phyloP scores from a whole-genome alignment of 2,113 vertebrate species.

The Murina feae region DNA sequence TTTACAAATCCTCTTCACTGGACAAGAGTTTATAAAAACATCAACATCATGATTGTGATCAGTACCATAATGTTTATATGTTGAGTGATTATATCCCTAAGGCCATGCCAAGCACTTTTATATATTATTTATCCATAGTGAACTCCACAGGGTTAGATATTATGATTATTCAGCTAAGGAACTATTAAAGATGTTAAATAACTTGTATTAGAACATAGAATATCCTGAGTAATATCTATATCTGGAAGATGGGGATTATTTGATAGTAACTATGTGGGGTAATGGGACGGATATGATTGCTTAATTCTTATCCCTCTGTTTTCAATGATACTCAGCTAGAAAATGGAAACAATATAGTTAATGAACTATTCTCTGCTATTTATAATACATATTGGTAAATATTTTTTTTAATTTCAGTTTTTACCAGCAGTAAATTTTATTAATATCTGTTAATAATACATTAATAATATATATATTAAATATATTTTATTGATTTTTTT shows the following conservation, averaged over 20 bases:
- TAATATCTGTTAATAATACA: background rate
- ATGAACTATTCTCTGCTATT: background rate
- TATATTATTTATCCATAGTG: background rate
- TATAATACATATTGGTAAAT: background rate
- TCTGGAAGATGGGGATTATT: background rate
- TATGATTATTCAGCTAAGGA: background rate
- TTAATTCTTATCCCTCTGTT: background rate
- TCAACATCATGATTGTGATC: background rate
- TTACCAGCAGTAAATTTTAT: background rate
- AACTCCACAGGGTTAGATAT: background rate
- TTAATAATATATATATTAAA: too few species aligned
- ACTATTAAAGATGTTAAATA: background rate
- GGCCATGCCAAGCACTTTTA: background rate
- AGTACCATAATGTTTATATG: background rate
- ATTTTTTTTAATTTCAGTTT: background rate
- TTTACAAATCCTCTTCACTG: background rate
- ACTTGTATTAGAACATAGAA: background rate
- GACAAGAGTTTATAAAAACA: background rate
- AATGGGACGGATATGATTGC: background rate
- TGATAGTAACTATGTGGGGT: background rate
- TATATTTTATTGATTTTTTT: too few species aligned
- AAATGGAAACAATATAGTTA: background rate
- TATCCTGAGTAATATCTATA: background rate
- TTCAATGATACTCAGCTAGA: background rate
- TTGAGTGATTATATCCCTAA: background rate